Conservation (phyloP, 2,797 vertebrate species). For the Discoglossus pictus region DNA sequence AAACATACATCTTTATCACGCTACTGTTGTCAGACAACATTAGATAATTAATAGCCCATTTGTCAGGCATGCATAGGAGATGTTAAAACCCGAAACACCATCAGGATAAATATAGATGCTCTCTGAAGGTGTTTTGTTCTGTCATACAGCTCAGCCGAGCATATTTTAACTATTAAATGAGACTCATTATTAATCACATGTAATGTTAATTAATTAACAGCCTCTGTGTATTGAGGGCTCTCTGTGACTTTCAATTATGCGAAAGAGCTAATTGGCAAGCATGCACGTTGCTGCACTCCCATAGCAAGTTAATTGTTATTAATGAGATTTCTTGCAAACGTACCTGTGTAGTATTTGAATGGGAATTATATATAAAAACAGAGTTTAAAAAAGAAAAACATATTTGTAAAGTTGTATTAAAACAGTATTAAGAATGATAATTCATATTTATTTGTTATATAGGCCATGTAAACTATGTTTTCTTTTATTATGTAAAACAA, state of each 20-base stretch:
- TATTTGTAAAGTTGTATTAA: no score
- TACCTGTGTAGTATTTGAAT: slow-evolving; percentile 18
- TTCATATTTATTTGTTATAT: no score
- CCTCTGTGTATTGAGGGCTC: slow-evolving; percentile 74
- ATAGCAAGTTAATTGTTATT: slow-evolving; percentile 46
- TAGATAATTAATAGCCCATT: slow-evolving; percentile 99
- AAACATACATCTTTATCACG: slow-evolving; percentile 99
- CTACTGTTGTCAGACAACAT: slow-evolving; percentile 99
- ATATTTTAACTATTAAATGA: slow-evolving; percentile 90
- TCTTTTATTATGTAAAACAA: no score
- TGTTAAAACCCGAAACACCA: slow-evolving; percentile 94
- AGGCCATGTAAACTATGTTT: no score
- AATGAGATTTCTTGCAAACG: slow-evolving; percentile 33
- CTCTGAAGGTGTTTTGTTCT: slow-evolving; percentile 85
- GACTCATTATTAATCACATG: slow-evolving; percentile 97
- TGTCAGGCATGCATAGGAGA: slow-evolving; percentile 97
- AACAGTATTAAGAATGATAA: no score
- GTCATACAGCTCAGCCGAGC: slow-evolving; percentile 78
- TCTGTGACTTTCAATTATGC: slow-evolving; percentile 83
- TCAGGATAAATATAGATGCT: slow-evolving; percentile 92
- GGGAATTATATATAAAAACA: no score
- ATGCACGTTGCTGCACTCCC: slow-evolving; percentile 26
- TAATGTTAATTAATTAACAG: slow-evolving; percentile 98
- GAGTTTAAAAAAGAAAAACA: no score
- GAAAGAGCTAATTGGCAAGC: slow-evolving; percentile 87